These are phyloP conservation scores for Uloborus diversus DNA, from an alignment of 1,140 invertebrate genomes.

Conservation along the genomic window DNA sequence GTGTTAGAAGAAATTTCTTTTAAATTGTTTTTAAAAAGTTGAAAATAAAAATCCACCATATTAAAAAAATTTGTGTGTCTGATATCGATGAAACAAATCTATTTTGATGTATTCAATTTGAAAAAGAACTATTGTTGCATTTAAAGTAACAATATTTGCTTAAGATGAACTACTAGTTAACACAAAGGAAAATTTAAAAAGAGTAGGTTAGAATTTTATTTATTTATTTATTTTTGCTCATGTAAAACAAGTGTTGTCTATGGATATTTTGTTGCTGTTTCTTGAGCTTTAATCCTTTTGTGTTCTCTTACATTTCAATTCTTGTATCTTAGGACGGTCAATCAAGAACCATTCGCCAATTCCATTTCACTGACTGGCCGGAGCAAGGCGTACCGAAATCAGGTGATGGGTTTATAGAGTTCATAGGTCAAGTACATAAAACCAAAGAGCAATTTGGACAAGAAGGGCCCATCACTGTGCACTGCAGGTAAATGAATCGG, in stretches of 20 bases:
- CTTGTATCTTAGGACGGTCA: conserved; percentile 79
- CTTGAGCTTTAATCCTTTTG: too few species aligned
- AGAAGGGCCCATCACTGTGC: conserved; percentile 99
- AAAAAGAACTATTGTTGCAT: too few species aligned
- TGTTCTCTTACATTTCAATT: too few species aligned
- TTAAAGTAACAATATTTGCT: too few species aligned
- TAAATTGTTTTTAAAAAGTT: too few species aligned
- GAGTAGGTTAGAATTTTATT: too few species aligned
- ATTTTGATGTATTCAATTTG: neutral
- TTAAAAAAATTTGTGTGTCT: too few species aligned
- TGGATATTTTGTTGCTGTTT: neutral
- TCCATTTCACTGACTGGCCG: conserved; percentile 99
- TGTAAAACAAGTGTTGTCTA: neutral
- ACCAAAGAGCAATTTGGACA: conserved; percentile 99
- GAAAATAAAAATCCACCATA: too few species aligned
- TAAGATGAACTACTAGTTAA: too few species aligned
- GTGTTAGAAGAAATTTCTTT: too few species aligned
- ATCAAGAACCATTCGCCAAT: conserved; percentile 95
- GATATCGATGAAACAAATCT: too few species aligned
- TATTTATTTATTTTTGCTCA: neutral
- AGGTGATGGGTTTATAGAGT: conserved; percentile 97
- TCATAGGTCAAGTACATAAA: conserved; percentile 99
- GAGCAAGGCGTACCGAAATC: conserved; percentile 95
- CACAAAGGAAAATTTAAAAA: too few species aligned
- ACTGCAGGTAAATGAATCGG: conserved; percentile 93